These are phyloP conservation scores for Odontamblyopus rebecca DNA, from an alignment of 2,797 vertebrate species.

Conservation along the genomic window DNA sequence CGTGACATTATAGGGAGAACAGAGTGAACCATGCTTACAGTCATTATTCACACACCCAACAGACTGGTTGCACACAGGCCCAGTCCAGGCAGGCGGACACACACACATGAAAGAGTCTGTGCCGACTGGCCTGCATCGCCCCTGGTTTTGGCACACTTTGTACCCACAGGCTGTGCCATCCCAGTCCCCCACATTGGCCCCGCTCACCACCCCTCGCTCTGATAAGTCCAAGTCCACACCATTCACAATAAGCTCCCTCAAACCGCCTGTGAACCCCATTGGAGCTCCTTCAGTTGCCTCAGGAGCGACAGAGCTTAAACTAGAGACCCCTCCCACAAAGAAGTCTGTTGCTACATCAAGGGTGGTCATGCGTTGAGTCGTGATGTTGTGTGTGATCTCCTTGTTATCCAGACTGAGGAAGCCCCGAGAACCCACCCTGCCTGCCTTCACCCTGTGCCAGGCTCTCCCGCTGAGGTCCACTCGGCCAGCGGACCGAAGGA, in stretches of 20 bases:
- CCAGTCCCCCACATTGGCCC: constrained; percentile 85
- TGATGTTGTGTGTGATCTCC: constrained; percentile 59
- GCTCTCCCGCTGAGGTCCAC: constrained; percentile 63
- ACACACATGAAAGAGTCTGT: constrained; percentile 72
- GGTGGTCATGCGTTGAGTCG: constrained; percentile 72
- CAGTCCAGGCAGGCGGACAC: constrained; percentile 77
- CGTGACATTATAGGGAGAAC: constrained; percentile 57
- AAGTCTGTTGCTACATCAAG: constrained; percentile 79
- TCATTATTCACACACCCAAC: constrained; percentile 69
- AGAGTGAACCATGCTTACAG: constrained; percentile 78
- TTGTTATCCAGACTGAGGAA: constrained; percentile 80
- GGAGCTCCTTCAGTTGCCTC: constrained; percentile 77
- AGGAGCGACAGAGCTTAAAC: constrained; percentile 72
- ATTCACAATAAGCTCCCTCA: constrained; percentile 81
- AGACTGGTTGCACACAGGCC: constrained; percentile 77
- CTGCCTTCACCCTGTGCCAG: constrained; percentile 82
- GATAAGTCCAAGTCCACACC: constrained; percentile 80
- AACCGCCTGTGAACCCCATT: constrained; percentile 79
- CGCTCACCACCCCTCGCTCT: constrained; percentile 71
- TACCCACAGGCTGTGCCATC: constrained; percentile 86
- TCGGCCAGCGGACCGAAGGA: constrained; percentile 69
- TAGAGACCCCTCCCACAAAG: constrained; percentile 83
- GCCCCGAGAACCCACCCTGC: constrained; percentile 76
- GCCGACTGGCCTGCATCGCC: constrained; percentile 67
- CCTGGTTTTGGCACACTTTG: constrained; percentile 79